Percentiles rank a stretch among this genome's conserved stretches.
phyloP scores from a whole-genome alignment of 1,140 invertebrate species.

The Heliothis virescens region DNA sequence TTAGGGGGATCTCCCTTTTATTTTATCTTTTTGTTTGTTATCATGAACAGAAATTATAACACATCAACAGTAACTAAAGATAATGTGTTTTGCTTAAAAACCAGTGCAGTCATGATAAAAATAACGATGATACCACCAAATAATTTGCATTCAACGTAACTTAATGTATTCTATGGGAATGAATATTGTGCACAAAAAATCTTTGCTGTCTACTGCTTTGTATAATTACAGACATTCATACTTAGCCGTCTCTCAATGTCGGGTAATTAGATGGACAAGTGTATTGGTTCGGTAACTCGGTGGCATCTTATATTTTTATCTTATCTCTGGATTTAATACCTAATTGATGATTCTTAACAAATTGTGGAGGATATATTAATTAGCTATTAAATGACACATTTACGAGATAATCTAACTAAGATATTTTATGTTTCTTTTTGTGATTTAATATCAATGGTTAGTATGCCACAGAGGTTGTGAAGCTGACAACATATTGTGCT shows the following conservation, averaged over 20 bases:
- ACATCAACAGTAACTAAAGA: too few species aligned
- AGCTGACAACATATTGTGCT: too few species aligned
- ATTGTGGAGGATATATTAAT: too few species aligned
- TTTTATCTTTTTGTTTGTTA: too few species aligned
- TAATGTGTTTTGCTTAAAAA: neutral
- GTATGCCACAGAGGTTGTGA: too few species aligned
- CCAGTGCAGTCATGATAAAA: neutral
- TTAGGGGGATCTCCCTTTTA: too few species aligned
- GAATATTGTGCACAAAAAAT: neutral
- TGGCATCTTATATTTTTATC: neutral
- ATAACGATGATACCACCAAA: constrained; percentile 3
- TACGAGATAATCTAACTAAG: too few species aligned
- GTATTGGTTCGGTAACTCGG: neutral
- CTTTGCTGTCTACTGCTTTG: neutral
- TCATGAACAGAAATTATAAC: too few species aligned
- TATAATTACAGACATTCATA: neutral
- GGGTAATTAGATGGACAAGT: neutral
- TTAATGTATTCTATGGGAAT: constrained; percentile 4
- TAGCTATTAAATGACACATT: too few species aligned
- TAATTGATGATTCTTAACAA: neutral
- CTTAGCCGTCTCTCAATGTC: neutral
- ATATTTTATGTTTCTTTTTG: too few species aligned
- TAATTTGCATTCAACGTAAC: neutral
- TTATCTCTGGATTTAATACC: too few species aligned
- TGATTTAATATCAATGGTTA: too few species aligned